These are phyloP conservation scores for Nilaparvata lugens DNA, from an alignment of 1,140 invertebrate genomes.

Conservation along the genomic window DNA sequence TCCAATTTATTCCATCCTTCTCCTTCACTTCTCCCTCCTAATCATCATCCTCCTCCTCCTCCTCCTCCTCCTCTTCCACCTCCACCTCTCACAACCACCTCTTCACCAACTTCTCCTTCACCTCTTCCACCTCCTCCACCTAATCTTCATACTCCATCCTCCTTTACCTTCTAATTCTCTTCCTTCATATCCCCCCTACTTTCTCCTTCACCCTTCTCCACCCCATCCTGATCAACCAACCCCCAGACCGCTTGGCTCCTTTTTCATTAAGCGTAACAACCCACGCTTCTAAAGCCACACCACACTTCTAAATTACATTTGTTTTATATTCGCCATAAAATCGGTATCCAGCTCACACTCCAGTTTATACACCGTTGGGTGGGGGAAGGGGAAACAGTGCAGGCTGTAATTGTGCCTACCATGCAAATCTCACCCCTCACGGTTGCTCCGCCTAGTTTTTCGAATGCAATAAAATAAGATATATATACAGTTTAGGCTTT, in stretches of 20 bases:
- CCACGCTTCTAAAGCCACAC: background rate
- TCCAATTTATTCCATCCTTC: too few relatives aligned
- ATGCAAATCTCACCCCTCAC: background rate
- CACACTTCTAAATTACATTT: conserved; percentile 5
- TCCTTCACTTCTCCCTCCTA: too few relatives aligned
- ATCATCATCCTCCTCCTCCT: too few relatives aligned
- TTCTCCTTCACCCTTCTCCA: background rate
- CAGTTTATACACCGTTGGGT: too few relatives aligned
- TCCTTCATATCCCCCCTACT: background rate
- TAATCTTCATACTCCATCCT: too few relatives aligned
- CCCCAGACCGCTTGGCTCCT: background rate
- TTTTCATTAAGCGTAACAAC: conserved; percentile 4
- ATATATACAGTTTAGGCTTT: too few relatives aligned
- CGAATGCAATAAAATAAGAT: too few relatives aligned
- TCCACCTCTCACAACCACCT: too few relatives aligned
- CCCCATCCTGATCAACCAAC: background rate
- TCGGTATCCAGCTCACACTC: background rate
- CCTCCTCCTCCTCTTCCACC: too few relatives aligned
- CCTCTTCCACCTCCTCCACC: background rate
- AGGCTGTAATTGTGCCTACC: conserved; percentile 3
- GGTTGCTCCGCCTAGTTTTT: too few relatives aligned
- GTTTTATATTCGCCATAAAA: conserved; percentile 5
- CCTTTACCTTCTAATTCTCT: background rate
- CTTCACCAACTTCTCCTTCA: background rate
- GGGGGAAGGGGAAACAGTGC: background rate